A percentile compares a stretch with the other conserved stretches of the same genome.
phyloP scores from a whole-genome alignment of 2,797 vertebrate species.

The Falco peregrinus region DNA sequence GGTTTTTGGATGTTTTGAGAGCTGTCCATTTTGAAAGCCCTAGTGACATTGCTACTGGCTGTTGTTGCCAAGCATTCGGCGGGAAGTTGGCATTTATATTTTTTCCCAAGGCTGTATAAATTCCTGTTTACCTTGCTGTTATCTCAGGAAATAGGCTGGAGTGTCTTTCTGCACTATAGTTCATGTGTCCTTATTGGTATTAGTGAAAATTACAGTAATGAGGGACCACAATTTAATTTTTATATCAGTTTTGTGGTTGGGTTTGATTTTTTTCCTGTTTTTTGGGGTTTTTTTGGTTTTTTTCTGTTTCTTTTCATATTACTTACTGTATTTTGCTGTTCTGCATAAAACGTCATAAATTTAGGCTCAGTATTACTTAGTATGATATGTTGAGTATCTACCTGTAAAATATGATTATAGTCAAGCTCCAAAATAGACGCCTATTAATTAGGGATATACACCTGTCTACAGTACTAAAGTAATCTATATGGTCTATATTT shows the following conservation, averaged over 20 bases:
- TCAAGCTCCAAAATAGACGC: neutral
- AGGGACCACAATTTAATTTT: neutral
- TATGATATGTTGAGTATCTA: neutral
- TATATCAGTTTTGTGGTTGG: neutral
- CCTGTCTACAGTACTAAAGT: neutral
- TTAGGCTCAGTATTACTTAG: neutral
- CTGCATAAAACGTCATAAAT: neutral
- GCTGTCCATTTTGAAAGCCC: neutral
- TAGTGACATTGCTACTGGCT: neutral
- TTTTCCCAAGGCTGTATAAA: slow-evolving; percentile 18
- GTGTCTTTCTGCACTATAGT: neutral
- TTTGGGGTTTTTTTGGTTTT: neutral
- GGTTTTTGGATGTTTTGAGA: neutral
- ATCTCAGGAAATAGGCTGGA: slow-evolving; percentile 20
- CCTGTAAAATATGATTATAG: neutral
- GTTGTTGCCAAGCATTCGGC: slow-evolving; percentile 27
- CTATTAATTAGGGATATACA: neutral
- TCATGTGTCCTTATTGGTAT: neutral
- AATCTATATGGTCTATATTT: neutral
- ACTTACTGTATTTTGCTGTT: neutral
- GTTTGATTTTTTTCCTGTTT: neutral
- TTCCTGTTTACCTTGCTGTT: slow-evolving; percentile 2
- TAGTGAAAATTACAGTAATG: neutral
- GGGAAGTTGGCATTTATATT: slow-evolving; percentile 35
- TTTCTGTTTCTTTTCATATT: neutral